These are phyloP conservation scores for Apaloderma vittatum DNA, from an alignment of 2,113 vertebrate genomes.

Conservation along the genomic window DNA sequence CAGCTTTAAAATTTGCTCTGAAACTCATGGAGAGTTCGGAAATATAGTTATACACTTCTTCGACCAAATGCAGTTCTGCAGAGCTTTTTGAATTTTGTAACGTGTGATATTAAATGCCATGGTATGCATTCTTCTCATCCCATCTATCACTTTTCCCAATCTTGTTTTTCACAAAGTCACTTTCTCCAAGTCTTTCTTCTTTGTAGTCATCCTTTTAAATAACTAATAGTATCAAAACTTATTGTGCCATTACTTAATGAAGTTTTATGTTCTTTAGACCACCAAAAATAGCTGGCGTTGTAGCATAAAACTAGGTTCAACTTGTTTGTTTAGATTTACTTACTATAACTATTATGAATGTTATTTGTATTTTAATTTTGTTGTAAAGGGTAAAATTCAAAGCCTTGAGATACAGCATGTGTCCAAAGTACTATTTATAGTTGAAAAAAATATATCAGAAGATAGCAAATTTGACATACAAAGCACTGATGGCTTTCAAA, in stretches of 20 bases:
- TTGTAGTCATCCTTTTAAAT: neutral
- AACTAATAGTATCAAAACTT: rapidly evolving
- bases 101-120: neutral
- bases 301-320: neutral
- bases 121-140: neutral
- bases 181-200: neutral
- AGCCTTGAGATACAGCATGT: neutral
- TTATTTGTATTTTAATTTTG: neutral
- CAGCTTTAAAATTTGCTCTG: neutral
- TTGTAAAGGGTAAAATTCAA: neutral
- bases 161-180: neutral
- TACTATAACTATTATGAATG: neutral
- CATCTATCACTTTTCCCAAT: neutral
- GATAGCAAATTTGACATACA: neutral
- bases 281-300: neutral
- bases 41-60: neutral
- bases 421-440: neutral
- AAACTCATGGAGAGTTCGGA: neutral
- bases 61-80: neutral
- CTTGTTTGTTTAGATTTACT: neutral
- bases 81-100: neutral
- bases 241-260: neutral
- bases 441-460: neutral
- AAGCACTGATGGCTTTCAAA: neutral
- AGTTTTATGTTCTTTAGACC: neutral